phyloP scores from a whole-genome alignment of 2,888 invertebrate species.

The Caenorhabditis sp. region DNA sequence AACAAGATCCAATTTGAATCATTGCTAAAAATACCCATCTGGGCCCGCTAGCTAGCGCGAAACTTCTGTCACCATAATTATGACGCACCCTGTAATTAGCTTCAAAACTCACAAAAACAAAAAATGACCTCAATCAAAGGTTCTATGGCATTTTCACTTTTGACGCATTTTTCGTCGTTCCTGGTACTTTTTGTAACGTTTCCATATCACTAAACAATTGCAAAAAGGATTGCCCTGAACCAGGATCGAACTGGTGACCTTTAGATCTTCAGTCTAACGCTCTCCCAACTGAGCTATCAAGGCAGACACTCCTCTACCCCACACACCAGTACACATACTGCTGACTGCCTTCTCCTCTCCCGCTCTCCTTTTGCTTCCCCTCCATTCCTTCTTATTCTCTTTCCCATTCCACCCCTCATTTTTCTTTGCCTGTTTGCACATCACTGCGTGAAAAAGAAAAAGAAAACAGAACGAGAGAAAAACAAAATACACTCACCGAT shows the following conservation, averaged over 20 bases:
- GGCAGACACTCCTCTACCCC: constrained; percentile 31
- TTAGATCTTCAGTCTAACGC: constrained; percentile 84
- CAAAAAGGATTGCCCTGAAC: constrained; percentile 77
- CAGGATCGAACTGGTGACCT: constrained; percentile 83
- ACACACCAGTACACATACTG: constrained; percentile 33
- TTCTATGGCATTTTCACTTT: background rate
- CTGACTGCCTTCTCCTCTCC: background rate
- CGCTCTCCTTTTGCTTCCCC: background rate
- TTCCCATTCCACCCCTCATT: background rate
- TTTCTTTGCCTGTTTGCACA: constrained; percentile 39
- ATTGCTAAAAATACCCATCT: too few relatives aligned
- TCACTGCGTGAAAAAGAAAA: constrained; percentile 39
- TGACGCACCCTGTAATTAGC: too few relatives aligned
- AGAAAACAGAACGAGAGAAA: constrained; percentile 16
- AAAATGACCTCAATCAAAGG: too few relatives aligned
- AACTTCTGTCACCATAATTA: too few relatives aligned
- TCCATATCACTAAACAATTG: background rate
- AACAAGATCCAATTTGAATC: too few relatives aligned
- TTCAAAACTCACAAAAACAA: too few relatives aligned
- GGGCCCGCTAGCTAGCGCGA: too few relatives aligned
- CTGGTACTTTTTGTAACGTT: too few relatives aligned
- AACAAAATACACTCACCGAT: constrained; percentile 87
- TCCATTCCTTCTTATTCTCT: background rate
- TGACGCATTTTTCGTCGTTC: background rate
- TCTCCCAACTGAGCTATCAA: constrained; percentile 83